Conservation (phyloP, 2,888 invertebrate genomes). For the Cryptus viduatorius region DNA sequence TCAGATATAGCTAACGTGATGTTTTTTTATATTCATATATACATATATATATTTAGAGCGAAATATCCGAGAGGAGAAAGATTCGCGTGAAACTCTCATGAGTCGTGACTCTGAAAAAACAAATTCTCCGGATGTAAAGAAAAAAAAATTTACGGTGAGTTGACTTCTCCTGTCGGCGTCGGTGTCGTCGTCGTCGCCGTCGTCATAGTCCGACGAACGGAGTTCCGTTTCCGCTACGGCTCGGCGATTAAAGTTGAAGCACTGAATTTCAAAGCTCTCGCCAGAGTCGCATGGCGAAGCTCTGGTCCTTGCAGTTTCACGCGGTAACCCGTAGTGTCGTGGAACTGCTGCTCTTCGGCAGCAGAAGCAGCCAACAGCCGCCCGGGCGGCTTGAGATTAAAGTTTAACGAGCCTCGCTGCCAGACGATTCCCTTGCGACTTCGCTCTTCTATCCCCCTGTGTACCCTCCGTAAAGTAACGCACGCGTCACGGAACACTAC, state of each 20-base stretch:
- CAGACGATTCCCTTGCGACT: slow-evolving; percentile 62
- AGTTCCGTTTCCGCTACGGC: slow-evolving; percentile 16
- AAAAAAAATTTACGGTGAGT: slow-evolving; percentile 39
- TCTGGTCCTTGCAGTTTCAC: slow-evolving; percentile 22
- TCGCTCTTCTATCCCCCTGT: background rate
- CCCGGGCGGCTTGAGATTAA: slow-evolving; percentile 60
- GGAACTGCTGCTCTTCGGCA: slow-evolving; percentile 12
- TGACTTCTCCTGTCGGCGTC: background rate
- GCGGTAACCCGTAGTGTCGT: slow-evolving; percentile 40
- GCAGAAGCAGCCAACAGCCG: slow-evolving; percentile 27
- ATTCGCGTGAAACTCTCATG: slow-evolving; percentile 8
- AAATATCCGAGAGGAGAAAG: background rate
- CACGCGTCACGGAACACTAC: slow-evolving; percentile 42
- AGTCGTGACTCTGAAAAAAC: slow-evolving; percentile 28
- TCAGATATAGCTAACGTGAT: background rate
- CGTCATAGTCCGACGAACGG: background rate
- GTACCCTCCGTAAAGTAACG: slow-evolving; percentile 37
- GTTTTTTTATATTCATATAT: too few species aligned
- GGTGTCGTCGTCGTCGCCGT: slow-evolving; percentile 31
- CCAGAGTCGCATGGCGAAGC: slow-evolving; percentile 14
- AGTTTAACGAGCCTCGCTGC: slow-evolving; percentile 63
- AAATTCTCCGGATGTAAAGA: slow-evolving; percentile 34
- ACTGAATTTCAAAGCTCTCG: slow-evolving; percentile 63
- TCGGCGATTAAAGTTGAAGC: slow-evolving; percentile 62
- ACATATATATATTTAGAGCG: background rate